These are phyloP conservation scores for Lophura nycthemera DNA, from an alignment of 2,113 vertebrate genomes.

Conservation along the genomic window DNA sequence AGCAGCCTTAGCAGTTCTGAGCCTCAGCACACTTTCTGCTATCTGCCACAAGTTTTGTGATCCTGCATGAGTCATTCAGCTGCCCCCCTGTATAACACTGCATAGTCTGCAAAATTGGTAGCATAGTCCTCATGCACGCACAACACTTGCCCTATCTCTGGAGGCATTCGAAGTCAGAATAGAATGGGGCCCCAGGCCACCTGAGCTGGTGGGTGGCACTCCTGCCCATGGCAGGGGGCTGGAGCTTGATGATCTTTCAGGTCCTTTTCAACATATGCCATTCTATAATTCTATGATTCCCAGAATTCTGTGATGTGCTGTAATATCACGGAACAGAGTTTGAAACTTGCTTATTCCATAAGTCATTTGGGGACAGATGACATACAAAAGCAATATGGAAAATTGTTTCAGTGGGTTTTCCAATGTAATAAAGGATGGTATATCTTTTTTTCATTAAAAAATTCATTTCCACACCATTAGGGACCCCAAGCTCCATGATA, in stretches of 20 bases:
- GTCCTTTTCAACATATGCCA: too few species aligned
- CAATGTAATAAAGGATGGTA: conserved; percentile 27
- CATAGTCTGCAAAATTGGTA: not conserved
- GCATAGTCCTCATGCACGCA: not conserved
- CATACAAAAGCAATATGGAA: conserved; percentile 47
- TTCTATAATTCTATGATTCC: not conserved
- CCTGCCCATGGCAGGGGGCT: too few species aligned
- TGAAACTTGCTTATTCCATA: conserved; percentile 3
- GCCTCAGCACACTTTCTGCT: not conserved
- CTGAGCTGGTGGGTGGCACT: too few species aligned
- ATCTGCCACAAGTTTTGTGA: not conserved
- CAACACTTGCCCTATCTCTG: not conserved
- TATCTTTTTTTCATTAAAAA: conserved; percentile 59
- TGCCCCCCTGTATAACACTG: not conserved
- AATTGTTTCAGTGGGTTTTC: conserved; percentile 46
- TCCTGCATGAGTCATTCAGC: not conserved
- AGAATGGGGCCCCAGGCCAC: too few species aligned
- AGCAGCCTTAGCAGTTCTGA: not conserved
- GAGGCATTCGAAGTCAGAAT: too few species aligned
- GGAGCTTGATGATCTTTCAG: too few species aligned
- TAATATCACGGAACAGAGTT: not conserved
- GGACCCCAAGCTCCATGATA: conserved; percentile 50
- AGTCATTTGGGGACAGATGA: conserved; percentile 64
- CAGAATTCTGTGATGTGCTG: not conserved
- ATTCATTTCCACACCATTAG: conserved; percentile 43